Evolutionary conservation across 2,797 vertebrate genomes (phyloP), one percentile per base, ranked within the genome.

Genomic region (Protosalanx chinensis): DNA sequence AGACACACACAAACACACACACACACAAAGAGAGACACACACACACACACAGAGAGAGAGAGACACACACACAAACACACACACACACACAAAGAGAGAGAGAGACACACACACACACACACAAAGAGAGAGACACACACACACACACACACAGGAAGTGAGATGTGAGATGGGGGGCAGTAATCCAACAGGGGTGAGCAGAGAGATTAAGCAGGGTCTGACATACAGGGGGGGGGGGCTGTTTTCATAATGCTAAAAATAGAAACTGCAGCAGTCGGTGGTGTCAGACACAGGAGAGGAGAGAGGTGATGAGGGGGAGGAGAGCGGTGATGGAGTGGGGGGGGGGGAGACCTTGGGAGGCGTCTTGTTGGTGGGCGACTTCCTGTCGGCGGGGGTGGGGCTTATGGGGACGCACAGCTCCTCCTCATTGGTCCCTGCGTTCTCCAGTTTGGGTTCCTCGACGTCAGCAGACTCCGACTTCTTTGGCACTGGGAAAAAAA

Each of bases 401-500:
- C 90, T 96, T 72, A 94, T 94, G 73, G 96, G 89, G 69, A 96
- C 92, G 72, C 91, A 87, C 82, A 94, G 67, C 77, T 96, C 97
- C 78, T 95, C 97, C 81, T 94, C 93, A 84, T 96, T 96, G 87
- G 94, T 95, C 83, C 94, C 97, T 82, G 97, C 96, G 0, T 96
- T 96, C 84, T 95, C 96, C 80, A 97, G 92, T 89, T 99, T 99
- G 72, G 92, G 91, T 87, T 97, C 96, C 82, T 98, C 97, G 15
- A 95, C 89, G 77, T 97, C 96, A 79, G 94, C 90, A 18, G 95
- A 95, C 74, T 97, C 96, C 2, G 94, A 94, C 81, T 98, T 98
- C 86, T 96, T 98, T 73, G 94, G 94, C 78, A 94, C 98, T 99
- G 68, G 6, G 0, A 33, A 57, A 13, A n/a, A 65, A 6, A 3